phyloP scores from a whole-genome alignment of 2,797 vertebrate genomes.

The Acrossocheilus wenchowensis region DNA sequence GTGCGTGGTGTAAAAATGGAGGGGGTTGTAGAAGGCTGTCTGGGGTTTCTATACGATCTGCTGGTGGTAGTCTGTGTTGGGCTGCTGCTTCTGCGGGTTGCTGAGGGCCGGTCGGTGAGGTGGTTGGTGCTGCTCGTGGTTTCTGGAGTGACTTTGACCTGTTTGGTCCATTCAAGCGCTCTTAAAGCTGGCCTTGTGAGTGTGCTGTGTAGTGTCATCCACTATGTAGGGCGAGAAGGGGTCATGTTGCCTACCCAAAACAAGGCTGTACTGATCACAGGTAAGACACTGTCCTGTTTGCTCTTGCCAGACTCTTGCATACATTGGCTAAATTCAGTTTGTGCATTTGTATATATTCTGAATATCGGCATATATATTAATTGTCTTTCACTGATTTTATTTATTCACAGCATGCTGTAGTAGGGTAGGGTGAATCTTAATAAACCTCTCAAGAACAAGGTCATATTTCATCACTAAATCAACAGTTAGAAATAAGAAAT shows the following conservation, averaged over 20 bases:
- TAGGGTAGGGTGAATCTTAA: not conserved
- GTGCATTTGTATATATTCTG: not conserved
- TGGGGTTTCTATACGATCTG: not conserved
- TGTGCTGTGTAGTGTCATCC: constrained; percentile 51
- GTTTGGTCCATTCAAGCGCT: not conserved
- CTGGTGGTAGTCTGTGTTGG: not conserved
- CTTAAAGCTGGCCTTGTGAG: constrained; percentile 15
- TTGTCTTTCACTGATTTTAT: not conserved
- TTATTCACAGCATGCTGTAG: not conserved
- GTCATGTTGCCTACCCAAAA: constrained; percentile 41
- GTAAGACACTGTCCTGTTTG: constrained; percentile 48
- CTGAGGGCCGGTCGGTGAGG: not conserved
- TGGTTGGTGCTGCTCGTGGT: constrained; percentile 34
- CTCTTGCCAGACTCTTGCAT: not conserved
- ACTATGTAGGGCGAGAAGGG: constrained; percentile 5
- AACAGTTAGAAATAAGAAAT: not conserved
- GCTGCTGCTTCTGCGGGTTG: constrained; percentile 16
- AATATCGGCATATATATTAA: not conserved
- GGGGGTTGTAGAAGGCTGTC: not conserved
- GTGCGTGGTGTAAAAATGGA: constrained; percentile 11
- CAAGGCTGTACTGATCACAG: constrained; percentile 70
- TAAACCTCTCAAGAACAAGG: not conserved
- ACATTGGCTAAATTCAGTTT: not conserved
- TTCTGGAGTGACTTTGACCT: constrained; percentile 28
- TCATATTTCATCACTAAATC: not conserved